Percentiles rank a stretch among this genome's conserved stretches.
Conservation (phyloP, 1,140 invertebrate genomes). For the Trichonephila clavipes region DNA sequence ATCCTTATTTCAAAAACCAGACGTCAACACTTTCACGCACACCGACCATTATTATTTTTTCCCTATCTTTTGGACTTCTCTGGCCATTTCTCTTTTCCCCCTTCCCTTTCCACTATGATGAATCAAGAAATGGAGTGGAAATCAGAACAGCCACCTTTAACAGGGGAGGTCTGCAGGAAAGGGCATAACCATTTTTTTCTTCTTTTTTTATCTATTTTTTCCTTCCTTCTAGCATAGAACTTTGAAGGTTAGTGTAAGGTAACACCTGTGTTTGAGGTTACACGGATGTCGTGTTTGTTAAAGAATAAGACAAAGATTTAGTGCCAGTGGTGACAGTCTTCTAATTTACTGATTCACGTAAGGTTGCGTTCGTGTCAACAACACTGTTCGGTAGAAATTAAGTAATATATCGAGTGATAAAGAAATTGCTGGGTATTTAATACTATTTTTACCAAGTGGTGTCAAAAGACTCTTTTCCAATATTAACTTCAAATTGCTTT, state of each 20-base stretch:
- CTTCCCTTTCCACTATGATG: conserved; percentile 1
- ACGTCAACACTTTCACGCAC: conserved; percentile 73
- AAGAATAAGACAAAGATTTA: background rate
- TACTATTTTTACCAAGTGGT: too few species aligned
- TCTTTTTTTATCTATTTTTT: background rate
- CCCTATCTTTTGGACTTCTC: background rate
- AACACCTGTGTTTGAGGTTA: conserved; percentile 11
- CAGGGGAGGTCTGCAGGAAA: background rate
- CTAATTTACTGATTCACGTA: background rate
- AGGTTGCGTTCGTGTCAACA: too few species aligned
- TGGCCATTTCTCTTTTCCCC: background rate
- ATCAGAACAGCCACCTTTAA: conserved; percentile 14
- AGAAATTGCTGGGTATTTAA: too few species aligned
- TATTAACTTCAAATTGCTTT: too few species aligned
- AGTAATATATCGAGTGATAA: too few species aligned
- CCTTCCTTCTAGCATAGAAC: background rate
- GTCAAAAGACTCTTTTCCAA: too few species aligned
- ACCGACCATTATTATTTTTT: conserved; percentile 53
- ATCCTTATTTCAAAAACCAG: conserved; percentile 66
- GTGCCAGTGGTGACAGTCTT: background rate
- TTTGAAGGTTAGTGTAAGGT: background rate
- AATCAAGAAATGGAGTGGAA: conserved; percentile 71
- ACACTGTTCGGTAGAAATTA: too few species aligned
- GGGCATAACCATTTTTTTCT: background rate
- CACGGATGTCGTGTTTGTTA: background rate